phyloP scores from a whole-genome alignment of 2,113 vertebrate species.

The Rhinolophus ferrumequinum region DNA sequence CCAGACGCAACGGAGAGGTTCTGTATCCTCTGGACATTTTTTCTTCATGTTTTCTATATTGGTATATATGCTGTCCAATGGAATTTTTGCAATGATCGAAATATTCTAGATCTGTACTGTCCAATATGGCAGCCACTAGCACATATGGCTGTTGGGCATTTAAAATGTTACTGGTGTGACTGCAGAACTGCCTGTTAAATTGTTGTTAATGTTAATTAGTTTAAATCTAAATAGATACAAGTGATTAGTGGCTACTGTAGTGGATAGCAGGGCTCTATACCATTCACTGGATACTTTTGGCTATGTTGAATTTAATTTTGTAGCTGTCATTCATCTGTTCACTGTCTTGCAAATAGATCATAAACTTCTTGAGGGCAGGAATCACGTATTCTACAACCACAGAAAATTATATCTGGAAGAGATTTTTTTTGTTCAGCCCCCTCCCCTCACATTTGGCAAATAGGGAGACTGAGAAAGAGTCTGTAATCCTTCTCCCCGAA shows the following conservation, averaged over 20 bases:
- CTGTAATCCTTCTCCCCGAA: neutral
- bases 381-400: neutral
- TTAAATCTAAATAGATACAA: neutral
- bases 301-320: conserved; percentile 17
- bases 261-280: neutral
- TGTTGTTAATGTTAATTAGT: conserved; percentile 4
- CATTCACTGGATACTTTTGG: neutral
- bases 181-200: neutral
- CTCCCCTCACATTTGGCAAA: conserved; percentile 7
- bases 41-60: neutral
- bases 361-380: neutral
- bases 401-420: conserved; percentile 20
- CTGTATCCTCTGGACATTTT: neutral
- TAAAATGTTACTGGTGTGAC: neutral
- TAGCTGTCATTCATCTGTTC: neutral
- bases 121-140: neutral
- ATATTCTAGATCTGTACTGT: neutral
- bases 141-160: neutral
- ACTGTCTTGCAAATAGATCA: neutral
- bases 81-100: neutral
- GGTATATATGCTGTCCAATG: neutral
- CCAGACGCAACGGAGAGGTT: neutral
- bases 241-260: neutral
- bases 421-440: neutral
- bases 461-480: neutral